phyloP scores from a whole-genome alignment of 2,797 vertebrate species.

The Myioborus melanocephalus region DNA sequence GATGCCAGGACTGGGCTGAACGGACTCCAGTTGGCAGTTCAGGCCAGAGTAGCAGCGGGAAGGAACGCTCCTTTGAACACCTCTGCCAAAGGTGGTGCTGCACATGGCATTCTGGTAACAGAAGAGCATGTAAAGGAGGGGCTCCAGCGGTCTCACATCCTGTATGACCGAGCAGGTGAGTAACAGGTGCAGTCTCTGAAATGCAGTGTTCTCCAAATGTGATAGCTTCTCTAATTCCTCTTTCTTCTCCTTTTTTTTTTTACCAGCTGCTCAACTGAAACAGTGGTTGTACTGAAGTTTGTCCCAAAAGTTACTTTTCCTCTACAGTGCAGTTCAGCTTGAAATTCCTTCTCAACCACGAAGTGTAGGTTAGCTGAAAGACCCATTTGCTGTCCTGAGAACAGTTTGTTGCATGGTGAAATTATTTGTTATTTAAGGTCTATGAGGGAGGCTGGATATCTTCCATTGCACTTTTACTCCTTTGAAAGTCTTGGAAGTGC shows the following conservation, averaged over 20 bases:
- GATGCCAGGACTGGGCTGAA: slow-evolving; percentile 91
- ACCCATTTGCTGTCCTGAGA: background rate
- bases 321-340: background rate
- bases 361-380: background rate
- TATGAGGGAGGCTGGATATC: background rate
- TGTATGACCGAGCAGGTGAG: slow-evolving; percentile 95
- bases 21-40: slow-evolving; percentile 91
- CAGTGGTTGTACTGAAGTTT: background rate
- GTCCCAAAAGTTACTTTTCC: background rate
- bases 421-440: background rate
- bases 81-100: background rate
- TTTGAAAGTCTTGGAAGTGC: background rate
- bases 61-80: slow-evolving; percentile 39
- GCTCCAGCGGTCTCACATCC: slow-evolving; percentile 93
- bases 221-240: background rate
- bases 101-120: slow-evolving; percentile 77
- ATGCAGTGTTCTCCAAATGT: background rate
- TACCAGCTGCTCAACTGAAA: background rate
- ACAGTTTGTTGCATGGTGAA: background rate
- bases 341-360: background rate
- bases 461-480: background rate
- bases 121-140: slow-evolving; percentile 93
- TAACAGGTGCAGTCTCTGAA: background rate
- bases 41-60: slow-evolving; percentile 80
- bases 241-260: background rate